Base-by-base conservation (phyloP, 2,797 vertebrate species). In the Aulostomus chinensis region DNA sequence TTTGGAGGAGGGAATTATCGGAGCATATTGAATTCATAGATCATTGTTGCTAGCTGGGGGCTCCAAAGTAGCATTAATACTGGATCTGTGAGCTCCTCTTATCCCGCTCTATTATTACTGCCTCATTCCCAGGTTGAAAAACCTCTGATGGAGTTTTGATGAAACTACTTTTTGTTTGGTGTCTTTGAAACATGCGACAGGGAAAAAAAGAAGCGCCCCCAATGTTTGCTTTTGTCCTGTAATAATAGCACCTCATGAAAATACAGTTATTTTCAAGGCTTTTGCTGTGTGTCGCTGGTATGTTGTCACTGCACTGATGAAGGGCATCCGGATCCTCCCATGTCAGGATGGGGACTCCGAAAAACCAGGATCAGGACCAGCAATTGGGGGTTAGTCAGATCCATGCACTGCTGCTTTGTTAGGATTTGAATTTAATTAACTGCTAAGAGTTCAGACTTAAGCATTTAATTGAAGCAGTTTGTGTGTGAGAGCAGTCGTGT, bases 1-100 rank as follows among this genome's bases (percentile, higher is more conserved):
- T 53, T 50, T 38, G 68, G 76, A 71, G 54, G 83, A 59, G 66
- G 57, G 74, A 81, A 81, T 63, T 66, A 56, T 81, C 78, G 63
- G 24, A 61, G 74, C 51, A 78, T 86, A 87, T 87, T 87, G 78
- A 72, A 87, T 84, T 81, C 81, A 86, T 86, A 83, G 66, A 89
- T 88, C 80, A 84, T 74, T 78, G 78, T 83, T 81, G 60, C 65
- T 78, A 55, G 80, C 87, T 60, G 56, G 57, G 56, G 63, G 65
- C 72, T 81, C 80, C 78, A 73, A 68, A 84, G 65, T 68, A 22
- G 68, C 76, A 80, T 89, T 86, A 78, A 85, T 86, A 86, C 84
- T 89, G 70, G 69, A 80, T 75, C 13, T 70, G 48, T 61, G 47
- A 66, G 60, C 62, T 37, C 33, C 60, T 68, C 58, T 38, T 22